Conservation (phyloP, 2,113 vertebrate genomes). For the Trachemys scripta region DNA sequence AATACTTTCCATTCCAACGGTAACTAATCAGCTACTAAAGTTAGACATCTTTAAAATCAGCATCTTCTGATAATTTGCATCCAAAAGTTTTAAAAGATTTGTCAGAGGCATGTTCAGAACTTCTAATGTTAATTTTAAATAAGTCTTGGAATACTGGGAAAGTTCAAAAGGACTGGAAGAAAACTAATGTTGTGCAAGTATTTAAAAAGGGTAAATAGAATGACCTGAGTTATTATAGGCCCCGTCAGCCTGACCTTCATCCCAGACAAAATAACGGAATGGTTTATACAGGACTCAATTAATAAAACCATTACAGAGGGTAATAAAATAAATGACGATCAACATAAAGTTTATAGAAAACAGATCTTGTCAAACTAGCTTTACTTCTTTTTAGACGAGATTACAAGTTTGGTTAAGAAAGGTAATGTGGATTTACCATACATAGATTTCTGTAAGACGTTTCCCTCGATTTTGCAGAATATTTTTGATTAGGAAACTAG, state of each 20-base stretch:
- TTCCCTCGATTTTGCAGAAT: background rate
- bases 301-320: background rate
- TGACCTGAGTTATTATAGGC: background rate
- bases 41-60: background rate
- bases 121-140: background rate
- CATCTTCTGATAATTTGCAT: background rate
- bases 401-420: slow-evolving; percentile 11
- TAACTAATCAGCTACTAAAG: background rate
- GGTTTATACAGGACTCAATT: background rate
- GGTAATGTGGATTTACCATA: background rate
- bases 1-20: too few relatives aligned
- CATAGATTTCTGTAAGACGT: background rate
- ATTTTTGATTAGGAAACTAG: background rate
- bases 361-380: background rate
- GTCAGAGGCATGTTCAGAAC: background rate
- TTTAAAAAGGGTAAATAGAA: background rate
- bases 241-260: background rate
- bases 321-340: background rate
- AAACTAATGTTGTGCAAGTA: background rate
- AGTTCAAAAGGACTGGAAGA: background rate
- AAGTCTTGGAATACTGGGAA: background rate
- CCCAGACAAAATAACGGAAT: background rate
- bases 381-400: slow-evolving; percentile 10
- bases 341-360: background rate
- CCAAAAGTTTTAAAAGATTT: background rate